A percentile compares a stretch with the other conserved stretches of the same genome.
phyloP scores from a whole-genome alignment of 2,888 invertebrate genomes.

The Entomobrya multifasciata region DNA sequence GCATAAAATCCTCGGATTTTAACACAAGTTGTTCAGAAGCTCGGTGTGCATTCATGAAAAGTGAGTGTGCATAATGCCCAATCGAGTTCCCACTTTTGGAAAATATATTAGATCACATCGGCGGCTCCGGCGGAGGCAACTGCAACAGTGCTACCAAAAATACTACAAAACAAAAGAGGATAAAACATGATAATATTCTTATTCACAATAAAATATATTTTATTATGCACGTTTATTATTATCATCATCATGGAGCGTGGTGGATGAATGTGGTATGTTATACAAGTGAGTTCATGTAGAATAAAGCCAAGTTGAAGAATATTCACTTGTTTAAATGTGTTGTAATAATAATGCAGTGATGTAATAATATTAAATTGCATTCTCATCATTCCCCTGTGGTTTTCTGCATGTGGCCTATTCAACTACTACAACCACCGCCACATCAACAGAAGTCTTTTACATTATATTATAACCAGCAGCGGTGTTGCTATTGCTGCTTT shows the following conservation, averaged over 20 bases:
- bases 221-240: not conserved
- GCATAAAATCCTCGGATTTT: not conserved
- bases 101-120: constrained; percentile 4
- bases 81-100: constrained; percentile 12
- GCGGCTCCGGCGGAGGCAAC: not conserved
- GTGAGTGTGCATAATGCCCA: constrained; percentile 22
- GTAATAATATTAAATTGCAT: constrained; percentile 71
- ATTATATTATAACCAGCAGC: constrained; percentile 29
- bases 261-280: constrained; percentile 10
- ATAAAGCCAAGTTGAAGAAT: constrained; percentile 56
- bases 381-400: constrained; percentile 72
- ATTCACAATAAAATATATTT: constrained; percentile 38
- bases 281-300: constrained; percentile 40
- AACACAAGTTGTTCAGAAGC: constrained; percentile 8
- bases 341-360: constrained; percentile 65
- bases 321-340: constrained; percentile 64
- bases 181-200: constrained; percentile 28
- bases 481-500: constrained; percentile 10
- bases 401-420: constrained; percentile 72
- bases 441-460: constrained; percentile 61
- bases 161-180: constrained; percentile 17
- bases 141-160: constrained; percentile 5
- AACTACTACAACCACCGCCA: constrained; percentile 36
- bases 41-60: not conserved
- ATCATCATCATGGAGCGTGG: not conserved